phyloP scores from a whole-genome alignment of 2,797 vertebrate species.

The Sylvia borin region DNA sequence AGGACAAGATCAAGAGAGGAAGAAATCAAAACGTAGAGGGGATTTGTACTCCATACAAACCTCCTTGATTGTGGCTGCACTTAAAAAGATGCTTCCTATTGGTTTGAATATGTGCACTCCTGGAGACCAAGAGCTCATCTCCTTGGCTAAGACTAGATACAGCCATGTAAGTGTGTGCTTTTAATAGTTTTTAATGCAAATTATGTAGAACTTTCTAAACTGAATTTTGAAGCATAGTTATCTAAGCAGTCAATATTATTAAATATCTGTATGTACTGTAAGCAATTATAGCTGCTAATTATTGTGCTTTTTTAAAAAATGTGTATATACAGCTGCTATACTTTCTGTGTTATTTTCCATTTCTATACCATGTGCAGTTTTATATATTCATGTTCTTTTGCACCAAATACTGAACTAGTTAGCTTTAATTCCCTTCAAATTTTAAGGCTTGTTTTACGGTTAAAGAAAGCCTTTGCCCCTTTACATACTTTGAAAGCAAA shows the following conservation, averaged over 20 bases:
- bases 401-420: background rate
- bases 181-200: background rate
- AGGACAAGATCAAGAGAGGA: slow-evolving; percentile 97
- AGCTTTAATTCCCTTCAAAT: background rate
- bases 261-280: background rate
- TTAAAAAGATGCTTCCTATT: slow-evolving; percentile 99
- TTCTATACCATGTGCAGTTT: background rate
- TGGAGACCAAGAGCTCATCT: slow-evolving; percentile 97
- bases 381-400: background rate
- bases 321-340: background rate
- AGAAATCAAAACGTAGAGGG: slow-evolving; percentile 92
- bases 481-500: background rate
- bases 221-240: background rate
- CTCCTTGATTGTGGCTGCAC: slow-evolving; percentile 94
- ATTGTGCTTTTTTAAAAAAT: background rate
- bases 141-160: slow-evolving; percentile 92
- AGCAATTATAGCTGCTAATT: background rate
- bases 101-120: slow-evolving; percentile 99
- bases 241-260: background rate
- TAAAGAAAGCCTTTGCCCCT: background rate
- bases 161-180: slow-evolving; percentile 81
- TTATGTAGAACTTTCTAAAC: background rate
- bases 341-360: background rate
- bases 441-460: background rate
- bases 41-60: slow-evolving; percentile 98